These are phyloP conservation scores for Melanostoma scalare DNA, from an alignment of 2,888 invertebrate genomes.

Conservation along the genomic window DNA sequence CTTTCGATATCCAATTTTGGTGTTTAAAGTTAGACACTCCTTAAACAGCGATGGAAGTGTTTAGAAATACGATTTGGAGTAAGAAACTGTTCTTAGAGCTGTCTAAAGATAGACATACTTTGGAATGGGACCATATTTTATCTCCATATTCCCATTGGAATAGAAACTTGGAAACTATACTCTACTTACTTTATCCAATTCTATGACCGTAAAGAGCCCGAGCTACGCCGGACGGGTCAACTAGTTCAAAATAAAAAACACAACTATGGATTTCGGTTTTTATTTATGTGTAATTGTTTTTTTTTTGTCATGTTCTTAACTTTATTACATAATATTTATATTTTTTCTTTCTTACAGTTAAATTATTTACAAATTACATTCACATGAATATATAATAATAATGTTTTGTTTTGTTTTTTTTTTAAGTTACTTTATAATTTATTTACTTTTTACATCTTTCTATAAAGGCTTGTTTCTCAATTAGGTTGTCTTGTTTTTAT, in stretches of 20 bases:
- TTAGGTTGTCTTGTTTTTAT: slow-evolving; percentile 30
- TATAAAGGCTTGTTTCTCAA: slow-evolving; percentile 70
- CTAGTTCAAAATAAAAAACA: slow-evolving; percentile 13
- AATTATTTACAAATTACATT: slow-evolving; percentile 70
- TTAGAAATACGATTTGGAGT: too few relatives aligned
- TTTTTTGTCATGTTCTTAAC: slow-evolving; percentile 63
- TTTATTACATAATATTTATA: slow-evolving; percentile 67
- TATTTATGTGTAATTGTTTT: slow-evolving; percentile 67
- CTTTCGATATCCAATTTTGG: too few relatives aligned
- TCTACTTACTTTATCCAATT: too few relatives aligned
- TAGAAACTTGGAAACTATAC: too few relatives aligned
- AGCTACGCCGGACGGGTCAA: too few relatives aligned
- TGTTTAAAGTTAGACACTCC: too few relatives aligned
- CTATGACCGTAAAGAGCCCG: too few relatives aligned
- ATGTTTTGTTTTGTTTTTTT: slow-evolving; percentile 25
- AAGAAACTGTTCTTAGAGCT: too few relatives aligned
- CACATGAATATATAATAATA: slow-evolving; percentile 60
- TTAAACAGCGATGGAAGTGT: too few relatives aligned
- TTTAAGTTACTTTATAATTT: slow-evolving; percentile 49
- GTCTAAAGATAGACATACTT: too few relatives aligned
- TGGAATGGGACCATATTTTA: too few relatives aligned
- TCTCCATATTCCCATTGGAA: too few relatives aligned
- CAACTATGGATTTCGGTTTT: slow-evolving; percentile 30
- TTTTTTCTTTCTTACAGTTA: slow-evolving; percentile 50
- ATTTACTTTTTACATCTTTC: slow-evolving; percentile 68